phyloP scores from a whole-genome alignment of 2,888 invertebrate genomes.

The Eupithecia subumbrata region DNA sequence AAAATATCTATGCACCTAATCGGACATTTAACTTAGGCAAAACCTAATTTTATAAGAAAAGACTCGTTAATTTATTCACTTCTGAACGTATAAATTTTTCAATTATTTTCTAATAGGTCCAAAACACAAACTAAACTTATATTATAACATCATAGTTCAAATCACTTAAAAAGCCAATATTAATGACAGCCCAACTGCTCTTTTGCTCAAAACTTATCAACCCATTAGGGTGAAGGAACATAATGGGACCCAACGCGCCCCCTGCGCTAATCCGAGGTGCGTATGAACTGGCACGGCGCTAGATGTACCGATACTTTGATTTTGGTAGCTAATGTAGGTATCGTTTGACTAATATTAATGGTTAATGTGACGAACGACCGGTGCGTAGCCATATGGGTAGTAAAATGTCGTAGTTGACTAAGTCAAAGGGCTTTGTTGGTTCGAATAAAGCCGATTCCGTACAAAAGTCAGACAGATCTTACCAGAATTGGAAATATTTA shows the following conservation, averaged over 20 bases:
- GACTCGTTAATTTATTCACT: neutral
- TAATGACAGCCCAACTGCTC: constrained; percentile 22
- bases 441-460: neutral
- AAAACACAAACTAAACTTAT: neutral
- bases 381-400: neutral
- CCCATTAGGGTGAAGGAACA: constrained; percentile 31
- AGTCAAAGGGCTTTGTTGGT: neutral
- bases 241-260: constrained; percentile 25
- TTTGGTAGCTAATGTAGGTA: constrained; percentile 26
- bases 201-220: constrained; percentile 32
- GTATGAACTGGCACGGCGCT: constrained; percentile 42
- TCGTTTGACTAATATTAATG: constrained; percentile 20
- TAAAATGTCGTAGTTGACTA: neutral
- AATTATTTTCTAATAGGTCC: too few relatives aligned
- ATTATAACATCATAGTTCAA: neutral
- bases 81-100: too few relatives aligned
- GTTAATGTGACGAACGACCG: neutral
- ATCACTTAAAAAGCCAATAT: constrained; percentile 10
- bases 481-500: too few relatives aligned
- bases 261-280: constrained; percentile 42
- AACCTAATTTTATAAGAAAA: neutral
- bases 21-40: neutral
- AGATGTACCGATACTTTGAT: constrained; percentile 28
- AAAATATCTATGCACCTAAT: neutral
- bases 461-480: too few relatives aligned